A percentile compares a stretch with the other conserved stretches of the same genome.
Conservation (phyloP, 2,113 vertebrate species). For the Muntiacus reevesi region DNA sequence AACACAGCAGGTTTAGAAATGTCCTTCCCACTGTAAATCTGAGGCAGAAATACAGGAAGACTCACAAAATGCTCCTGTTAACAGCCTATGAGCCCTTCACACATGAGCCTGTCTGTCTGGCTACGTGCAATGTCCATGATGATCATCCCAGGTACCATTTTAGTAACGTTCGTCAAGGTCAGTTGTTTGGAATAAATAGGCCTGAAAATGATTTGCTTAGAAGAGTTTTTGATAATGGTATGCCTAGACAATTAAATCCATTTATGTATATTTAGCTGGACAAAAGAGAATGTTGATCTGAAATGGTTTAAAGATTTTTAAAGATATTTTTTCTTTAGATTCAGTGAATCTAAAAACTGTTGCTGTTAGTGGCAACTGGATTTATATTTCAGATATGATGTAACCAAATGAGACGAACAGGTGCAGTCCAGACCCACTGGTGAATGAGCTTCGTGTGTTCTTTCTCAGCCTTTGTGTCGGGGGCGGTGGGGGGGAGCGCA, state of each 20-base stretch:
- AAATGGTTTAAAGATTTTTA: neutral
- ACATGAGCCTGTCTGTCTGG: rapidly evolving
- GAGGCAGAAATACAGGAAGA: neutral
- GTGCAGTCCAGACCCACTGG: neutral
- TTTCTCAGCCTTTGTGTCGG: neutral
- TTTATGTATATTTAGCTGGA: neutral
- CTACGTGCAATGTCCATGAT: rapidly evolving
- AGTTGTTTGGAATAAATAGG: too few species aligned
- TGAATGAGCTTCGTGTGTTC: neutral
- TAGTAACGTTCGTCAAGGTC: too few species aligned
- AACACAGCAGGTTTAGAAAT: neutral
- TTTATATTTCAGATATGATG: neutral
- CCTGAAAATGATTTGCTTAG: neutral
- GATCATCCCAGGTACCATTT: too few species aligned
- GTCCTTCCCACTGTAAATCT: neutral
- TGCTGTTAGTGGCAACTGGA: neutral
- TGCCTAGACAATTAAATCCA: neutral
- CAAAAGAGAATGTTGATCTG: neutral
- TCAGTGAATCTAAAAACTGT: neutral
- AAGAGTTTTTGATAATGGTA: neutral
- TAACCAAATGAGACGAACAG: neutral
- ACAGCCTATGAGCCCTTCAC: rapidly evolving
- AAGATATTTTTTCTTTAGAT: neutral
- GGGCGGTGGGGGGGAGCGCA: neutral
- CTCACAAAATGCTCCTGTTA: too few species aligned